Conservation (phyloP, 1,140 invertebrate species). For the Neodiprion virginianus region DNA sequence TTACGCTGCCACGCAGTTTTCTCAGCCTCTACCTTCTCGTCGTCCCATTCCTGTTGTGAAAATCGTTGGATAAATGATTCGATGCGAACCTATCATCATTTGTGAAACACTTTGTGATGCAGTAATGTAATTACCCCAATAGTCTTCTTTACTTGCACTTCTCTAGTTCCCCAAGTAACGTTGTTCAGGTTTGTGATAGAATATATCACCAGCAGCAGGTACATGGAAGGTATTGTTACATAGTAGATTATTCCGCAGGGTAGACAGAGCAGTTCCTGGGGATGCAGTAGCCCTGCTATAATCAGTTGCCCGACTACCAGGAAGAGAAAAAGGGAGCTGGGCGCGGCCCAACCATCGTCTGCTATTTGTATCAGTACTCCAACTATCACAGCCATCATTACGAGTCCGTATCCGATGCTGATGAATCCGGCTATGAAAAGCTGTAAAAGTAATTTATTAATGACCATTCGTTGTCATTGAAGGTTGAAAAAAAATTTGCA, state of each 20-base stretch:
- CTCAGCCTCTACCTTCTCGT: neutral
- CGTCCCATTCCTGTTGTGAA: neutral
- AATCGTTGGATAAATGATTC: neutral
- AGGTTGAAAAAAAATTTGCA: neutral
- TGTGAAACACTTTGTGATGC: neutral
- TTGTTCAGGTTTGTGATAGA: conserved; percentile 70
- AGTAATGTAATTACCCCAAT: conserved; percentile 39
- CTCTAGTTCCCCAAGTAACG: conserved; percentile 74
- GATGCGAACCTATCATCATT: neutral
- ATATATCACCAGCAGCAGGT: conserved; percentile 72
- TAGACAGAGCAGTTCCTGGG: conserved; percentile 67
- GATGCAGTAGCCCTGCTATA: conserved; percentile 68
- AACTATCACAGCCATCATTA: conserved; percentile 75
- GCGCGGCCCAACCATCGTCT: conserved; percentile 62
- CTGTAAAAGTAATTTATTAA: conserved; percentile 37
- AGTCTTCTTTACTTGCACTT: conserved; percentile 53
- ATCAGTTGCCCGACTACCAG: conserved; percentile 56
- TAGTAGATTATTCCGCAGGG: conserved; percentile 69
- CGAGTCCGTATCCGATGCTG: conserved; percentile 69
- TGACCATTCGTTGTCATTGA: neutral
- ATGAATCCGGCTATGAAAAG: conserved; percentile 67
- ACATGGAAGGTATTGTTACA: conserved; percentile 73
- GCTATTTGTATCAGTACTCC: conserved; percentile 65
- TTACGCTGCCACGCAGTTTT: neutral
- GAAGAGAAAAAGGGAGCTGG: conserved; percentile 64